Percentiles rank a stretch among this genome's conserved stretches.
These are phyloP conservation scores for Oeneis ivallda DNA, from an alignment of 2,888 invertebrate genomes.

Conservation along the genomic window DNA sequence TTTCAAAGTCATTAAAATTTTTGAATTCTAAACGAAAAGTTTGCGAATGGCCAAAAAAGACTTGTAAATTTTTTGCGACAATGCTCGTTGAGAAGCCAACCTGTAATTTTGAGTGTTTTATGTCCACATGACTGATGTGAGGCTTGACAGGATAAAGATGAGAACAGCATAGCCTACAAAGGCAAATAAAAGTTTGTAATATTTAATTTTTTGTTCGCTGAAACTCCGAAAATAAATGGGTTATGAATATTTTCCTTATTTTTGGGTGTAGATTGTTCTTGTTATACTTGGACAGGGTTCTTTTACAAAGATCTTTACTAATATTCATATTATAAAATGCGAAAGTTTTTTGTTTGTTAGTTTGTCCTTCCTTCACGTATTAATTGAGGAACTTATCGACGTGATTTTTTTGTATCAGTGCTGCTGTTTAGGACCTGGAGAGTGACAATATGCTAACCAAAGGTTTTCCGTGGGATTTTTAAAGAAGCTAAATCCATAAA, in stretches of 20 bases:
- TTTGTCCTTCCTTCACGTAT: too few relatives aligned
- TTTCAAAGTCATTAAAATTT: slow-evolving; percentile 15
- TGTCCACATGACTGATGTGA: slow-evolving; percentile 41
- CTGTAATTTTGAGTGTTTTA: slow-evolving; percentile 47
- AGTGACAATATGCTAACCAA: too few relatives aligned
- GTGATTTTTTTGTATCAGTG: too few relatives aligned
- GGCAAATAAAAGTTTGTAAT: slow-evolving; percentile 4
- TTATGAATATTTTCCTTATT: not conserved
- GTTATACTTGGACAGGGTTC: too few relatives aligned
- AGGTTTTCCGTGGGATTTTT: too few relatives aligned
- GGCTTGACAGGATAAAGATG: slow-evolving; percentile 12
- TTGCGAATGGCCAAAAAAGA: slow-evolving; percentile 11
- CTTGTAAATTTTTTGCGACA: slow-evolving; percentile 40
- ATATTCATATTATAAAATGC: too few relatives aligned
- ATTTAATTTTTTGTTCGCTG: slow-evolving; percentile 1
- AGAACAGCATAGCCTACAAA: not conserved
- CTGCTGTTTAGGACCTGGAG: too few relatives aligned
- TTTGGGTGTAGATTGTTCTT: not conserved
- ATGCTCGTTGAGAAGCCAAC: slow-evolving; percentile 36
- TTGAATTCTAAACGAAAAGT: slow-evolving; percentile 8
- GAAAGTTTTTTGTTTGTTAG: too few relatives aligned
- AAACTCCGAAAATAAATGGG: not conserved
- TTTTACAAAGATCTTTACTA: not conserved
- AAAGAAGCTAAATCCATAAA: too few relatives aligned
- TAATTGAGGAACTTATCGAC: too few relatives aligned